Evolutionary conservation across 2,888 invertebrate genomes (phyloP), one percentile per base, ranked within the genome.

Genomic region (Acronicta leporina): DNA sequence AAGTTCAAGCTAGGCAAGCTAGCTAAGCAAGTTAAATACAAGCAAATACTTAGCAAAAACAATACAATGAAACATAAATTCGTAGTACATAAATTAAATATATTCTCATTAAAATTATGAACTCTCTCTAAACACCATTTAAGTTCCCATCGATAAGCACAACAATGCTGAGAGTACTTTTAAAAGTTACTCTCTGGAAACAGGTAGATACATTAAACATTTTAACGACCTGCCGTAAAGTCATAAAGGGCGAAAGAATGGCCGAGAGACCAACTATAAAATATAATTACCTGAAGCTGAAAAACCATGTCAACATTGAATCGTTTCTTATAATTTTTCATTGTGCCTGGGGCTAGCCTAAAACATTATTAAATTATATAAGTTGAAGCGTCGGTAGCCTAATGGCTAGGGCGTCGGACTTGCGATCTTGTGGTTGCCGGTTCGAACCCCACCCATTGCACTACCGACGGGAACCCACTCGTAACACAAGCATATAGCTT

Each of bases 121-220:
- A 38, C 3, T 41, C 11, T 13, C 38, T 13, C 15, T 42, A 40
- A 30, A 47, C 25, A 47, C 40, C 13, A 30, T 57, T 58, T 58
- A 33, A 11, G 44, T 43, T 10, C 58, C 48, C 59, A 56, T 68
- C 49, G 46, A 68, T 69, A 55, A 38, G 43, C 35, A 56, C 35
- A 56, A 56, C 52, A 64, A 52, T 59, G 20, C 45, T 30, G 7
- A 7, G 30, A 49, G 55, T 53, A 54, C 56, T 70, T 60, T 53
- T n/a, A 38, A 20, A 65, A 70, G 65, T 65, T 56, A 65, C 71
- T 56, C 47, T 16, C 60, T 61, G 56, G 50, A 59, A 69, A 70
- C 66, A 68, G 71, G 68, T 68, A 68, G 55, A 61, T 70, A 66
- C 71, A 69, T 69, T 62, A 62, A 69, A 66, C 67, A 69, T 69